These are phyloP conservation scores for Leucopsar rothschildi DNA, from an alignment of 2,113 vertebrate species.

Conservation along the genomic window DNA sequence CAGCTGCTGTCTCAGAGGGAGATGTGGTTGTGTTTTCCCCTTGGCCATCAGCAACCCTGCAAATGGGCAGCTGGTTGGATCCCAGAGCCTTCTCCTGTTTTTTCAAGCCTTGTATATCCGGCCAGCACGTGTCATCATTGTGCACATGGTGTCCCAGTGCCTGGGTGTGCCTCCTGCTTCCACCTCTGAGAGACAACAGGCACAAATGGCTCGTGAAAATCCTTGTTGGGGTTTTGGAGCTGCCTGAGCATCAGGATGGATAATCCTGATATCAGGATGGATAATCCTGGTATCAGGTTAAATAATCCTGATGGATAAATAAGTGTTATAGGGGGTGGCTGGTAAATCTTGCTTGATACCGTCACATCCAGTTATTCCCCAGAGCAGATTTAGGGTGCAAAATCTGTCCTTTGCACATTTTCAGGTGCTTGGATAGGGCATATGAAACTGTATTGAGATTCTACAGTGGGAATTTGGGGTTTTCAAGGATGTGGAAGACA, in stretches of 20 bases:
- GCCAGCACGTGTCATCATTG: accelerated
- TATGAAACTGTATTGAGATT: accelerated
- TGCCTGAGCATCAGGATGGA: not conserved
- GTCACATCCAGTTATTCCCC: not conserved
- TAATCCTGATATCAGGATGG: not conserved
- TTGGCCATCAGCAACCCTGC: not conserved
- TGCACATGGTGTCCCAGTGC: accelerated
- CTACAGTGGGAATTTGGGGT: accelerated
- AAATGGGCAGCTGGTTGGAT: not conserved
- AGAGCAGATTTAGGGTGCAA: not conserved
- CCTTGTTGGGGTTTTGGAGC: not conserved
- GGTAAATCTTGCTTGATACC: not conserved
- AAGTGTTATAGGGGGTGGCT: not conserved
- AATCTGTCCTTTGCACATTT: not conserved
- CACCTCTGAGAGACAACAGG: not conserved
- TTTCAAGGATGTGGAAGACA: not conserved
- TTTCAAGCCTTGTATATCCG: not conserved
- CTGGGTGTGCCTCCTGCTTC: not conserved
- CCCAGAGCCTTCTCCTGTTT: accelerated
- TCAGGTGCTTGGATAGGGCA: not conserved
- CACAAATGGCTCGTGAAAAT: not conserved
- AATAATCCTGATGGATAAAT: not conserved
- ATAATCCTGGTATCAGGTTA: not conserved
- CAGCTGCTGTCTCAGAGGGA: not conserved
- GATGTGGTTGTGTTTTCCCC: not conserved